These are phyloP conservation scores for Sebastes trivittatus DNA, from an alignment of 2,797 vertebrate genomes.

Conservation along the genomic window DNA sequence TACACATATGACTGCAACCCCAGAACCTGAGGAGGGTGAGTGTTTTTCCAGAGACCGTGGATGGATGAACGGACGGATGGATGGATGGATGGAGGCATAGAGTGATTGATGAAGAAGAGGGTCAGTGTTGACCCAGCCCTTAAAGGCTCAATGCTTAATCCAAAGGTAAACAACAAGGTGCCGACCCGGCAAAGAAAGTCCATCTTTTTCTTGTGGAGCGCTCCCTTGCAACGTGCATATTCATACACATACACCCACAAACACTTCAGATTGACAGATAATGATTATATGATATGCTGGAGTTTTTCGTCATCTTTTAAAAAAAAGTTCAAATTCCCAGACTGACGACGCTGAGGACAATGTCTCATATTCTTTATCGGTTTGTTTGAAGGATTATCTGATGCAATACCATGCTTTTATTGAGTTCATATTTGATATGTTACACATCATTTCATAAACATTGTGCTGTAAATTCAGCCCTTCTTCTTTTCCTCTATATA, in stretches of 20 bases:
- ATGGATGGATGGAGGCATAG: slow-evolving; percentile 30
- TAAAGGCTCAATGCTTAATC: slow-evolving; percentile 28
- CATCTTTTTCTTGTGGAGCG: background rate
- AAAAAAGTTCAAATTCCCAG: background rate
- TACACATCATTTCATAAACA: background rate
- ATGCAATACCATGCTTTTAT: background rate
- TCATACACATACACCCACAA: background rate
- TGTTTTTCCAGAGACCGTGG: slow-evolving; percentile 66
- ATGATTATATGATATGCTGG: background rate
- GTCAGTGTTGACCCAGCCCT: slow-evolving; percentile 44
- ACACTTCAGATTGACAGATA: background rate
- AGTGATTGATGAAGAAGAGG: slow-evolving; percentile 58
- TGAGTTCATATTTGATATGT: background rate
- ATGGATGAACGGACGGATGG: slow-evolving; percentile 38
- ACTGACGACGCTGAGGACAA: too few relatives aligned
- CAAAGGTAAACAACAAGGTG: slow-evolving; percentile 44
- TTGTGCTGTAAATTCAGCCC: background rate
- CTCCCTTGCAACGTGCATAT: background rate
- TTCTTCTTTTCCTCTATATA: background rate
- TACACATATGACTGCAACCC: slow-evolving; percentile 73
- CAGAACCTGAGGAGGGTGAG: slow-evolving; percentile 63
- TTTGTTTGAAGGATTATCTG: background rate
- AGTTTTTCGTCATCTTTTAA: background rate
- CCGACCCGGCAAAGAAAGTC: background rate
- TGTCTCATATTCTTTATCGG: background rate